Base-by-base conservation (phyloP, 2,113 vertebrate species). In the zebrafish (Danio rerio) region DNA sequence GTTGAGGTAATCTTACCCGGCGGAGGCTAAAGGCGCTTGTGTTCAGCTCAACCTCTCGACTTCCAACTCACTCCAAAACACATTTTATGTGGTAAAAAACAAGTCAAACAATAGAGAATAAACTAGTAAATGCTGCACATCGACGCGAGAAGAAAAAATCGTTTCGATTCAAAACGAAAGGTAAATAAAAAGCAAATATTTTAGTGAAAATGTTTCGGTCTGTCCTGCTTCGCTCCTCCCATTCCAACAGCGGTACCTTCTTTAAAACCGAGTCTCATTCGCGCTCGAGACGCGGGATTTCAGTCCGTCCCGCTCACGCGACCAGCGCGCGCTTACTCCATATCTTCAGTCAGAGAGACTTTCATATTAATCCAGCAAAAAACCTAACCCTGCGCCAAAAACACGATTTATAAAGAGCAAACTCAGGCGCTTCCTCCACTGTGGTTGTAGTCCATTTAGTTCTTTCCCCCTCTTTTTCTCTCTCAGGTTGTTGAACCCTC, bases 151-250 rank as follows among this genome's bases (percentile, higher is more conserved):
- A 6, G 18, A 0, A 8, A 4, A 74, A 40, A 2, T 18, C 6
- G 50, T 31, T 59, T 72, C 43, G 9, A 31, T n/a, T 7, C 7
- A 15, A 16, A 65, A 73, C 47, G 50, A 45, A 53, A 80, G 16
- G 42, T 83, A 11, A n/a, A 47, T 43, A 53, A 65, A 55, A 73
- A 61, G 63, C 65, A 73, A 11, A 52, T 55, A 66, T 42, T 20
- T 61, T 49, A 77, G 52, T 49, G 45, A 45, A 53, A 40, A 40
- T 43, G 82, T 62, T 68, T 81, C 78, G 58, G 65, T 81, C 20
- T 71, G 59, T 61, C 49, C 79, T 21, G 52, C n/a, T 68, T 83
- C 49, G 86, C 86, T 87, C 84, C 86, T 85, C 81, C 82, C 82
- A 73, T 73, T 45, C 40, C 43, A 62, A 5, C 65, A 52, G 78